These are phyloP conservation scores for Pangasianodon hypophthalmus DNA, from an alignment of 2,113 vertebrate genomes.

Conservation along the genomic window DNA sequence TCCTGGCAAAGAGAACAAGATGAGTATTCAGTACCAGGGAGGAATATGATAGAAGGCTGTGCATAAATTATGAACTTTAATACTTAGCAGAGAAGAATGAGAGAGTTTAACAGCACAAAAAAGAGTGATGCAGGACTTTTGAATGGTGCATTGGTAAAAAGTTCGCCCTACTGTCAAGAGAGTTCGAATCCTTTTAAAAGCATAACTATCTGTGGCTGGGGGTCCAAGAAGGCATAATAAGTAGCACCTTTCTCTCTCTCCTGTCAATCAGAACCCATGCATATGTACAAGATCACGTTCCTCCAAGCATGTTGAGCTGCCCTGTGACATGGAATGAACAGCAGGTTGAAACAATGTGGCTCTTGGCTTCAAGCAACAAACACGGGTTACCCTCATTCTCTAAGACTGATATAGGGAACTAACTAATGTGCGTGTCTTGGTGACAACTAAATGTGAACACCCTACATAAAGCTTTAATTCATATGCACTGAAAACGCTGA, in stretches of 20 bases:
- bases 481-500: neutral
- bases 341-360: neutral
- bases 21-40: neutral
- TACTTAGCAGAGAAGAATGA: neutral
- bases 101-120: neutral
- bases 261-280: neutral
- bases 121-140: neutral
- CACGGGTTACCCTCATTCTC: neutral
- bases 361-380: neutral
- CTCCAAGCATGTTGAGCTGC: neutral
- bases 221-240: neutral
- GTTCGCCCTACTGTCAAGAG: neutral
- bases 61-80: conserved; percentile 11
- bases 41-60: neutral
- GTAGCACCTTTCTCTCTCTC: neutral
- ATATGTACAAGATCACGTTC: neutral
- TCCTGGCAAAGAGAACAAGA: conserved; percentile 29
- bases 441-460: neutral
- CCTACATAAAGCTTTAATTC: neutral
- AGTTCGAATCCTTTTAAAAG: neutral
- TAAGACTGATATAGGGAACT: neutral
- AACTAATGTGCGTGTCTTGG: neutral
- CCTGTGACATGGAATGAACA: neutral
- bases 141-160: neutral
- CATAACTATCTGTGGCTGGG: neutral